phyloP scores from a whole-genome alignment of 2,888 invertebrate genomes.

The Caenorhabditis panamensis region DNA sequence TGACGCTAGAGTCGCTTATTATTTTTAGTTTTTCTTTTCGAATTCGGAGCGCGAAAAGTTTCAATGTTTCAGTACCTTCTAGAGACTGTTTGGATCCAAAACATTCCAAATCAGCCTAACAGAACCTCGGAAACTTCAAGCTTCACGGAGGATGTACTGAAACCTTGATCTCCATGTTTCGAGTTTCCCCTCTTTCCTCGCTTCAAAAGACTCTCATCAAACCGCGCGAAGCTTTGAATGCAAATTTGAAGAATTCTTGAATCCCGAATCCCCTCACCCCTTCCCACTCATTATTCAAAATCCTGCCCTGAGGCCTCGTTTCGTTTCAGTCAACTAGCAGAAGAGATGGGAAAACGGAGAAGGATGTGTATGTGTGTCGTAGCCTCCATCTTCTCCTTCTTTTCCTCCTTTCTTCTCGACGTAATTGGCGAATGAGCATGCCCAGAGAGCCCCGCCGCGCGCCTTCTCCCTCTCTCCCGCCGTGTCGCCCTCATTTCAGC shows the following conservation, averaged over 20 bases:
- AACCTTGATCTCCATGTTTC: too few relatives aligned
- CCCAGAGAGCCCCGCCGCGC: slow-evolving; percentile 9
- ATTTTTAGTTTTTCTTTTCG: too few relatives aligned
- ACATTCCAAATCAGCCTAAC: not conserved
- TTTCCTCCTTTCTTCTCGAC: slow-evolving; percentile 13
- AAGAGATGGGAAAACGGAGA: slow-evolving; percentile 10
- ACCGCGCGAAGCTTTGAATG: not conserved
- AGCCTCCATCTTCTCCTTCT: slow-evolving; percentile 6
- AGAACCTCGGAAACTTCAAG: too few relatives aligned
- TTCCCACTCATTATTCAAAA: slow-evolving; percentile 40
- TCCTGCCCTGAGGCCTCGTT: slow-evolving; percentile 18
- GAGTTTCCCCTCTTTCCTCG: too few relatives aligned
- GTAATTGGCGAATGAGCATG: slow-evolving; percentile 35
- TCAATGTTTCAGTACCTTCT: not conserved
- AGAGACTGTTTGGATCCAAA: not conserved
- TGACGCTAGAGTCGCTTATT: too few relatives aligned
- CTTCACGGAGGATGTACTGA: too few relatives aligned
- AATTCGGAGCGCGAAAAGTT: too few relatives aligned
- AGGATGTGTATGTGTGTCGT: slow-evolving; percentile 12
- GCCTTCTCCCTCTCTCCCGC: not conserved
- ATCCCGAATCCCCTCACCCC: too few relatives aligned
- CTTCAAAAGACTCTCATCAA: too few relatives aligned
- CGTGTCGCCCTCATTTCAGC: slow-evolving; percentile 25
- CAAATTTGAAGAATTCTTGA: not conserved
- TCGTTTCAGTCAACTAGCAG: slow-evolving; percentile 4